Conservation (phyloP, 2,113 vertebrate genomes). For the Trematomus loennbergii region DNA sequence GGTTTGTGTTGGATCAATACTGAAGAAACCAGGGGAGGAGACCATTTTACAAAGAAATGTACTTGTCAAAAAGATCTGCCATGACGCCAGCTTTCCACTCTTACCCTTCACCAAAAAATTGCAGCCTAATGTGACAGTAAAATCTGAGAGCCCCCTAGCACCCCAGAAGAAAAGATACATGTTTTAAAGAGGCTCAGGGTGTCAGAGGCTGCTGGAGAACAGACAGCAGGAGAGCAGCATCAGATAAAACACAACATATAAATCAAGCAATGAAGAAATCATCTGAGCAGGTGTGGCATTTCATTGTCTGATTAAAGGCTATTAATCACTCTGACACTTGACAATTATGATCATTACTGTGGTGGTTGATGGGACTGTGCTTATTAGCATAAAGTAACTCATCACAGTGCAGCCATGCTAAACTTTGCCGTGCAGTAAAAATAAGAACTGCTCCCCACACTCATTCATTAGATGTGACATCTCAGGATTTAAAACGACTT, state of each 20-base stretch:
- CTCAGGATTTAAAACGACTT: neutral
- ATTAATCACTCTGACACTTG: constrained; percentile 29
- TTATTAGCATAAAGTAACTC: neutral
- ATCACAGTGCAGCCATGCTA: neutral
- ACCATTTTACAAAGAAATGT: too few relatives aligned
- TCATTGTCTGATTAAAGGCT: constrained; percentile 40
- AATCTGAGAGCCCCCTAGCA: too few relatives aligned
- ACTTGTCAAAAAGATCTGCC: too few relatives aligned
- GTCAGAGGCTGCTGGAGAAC: constrained; percentile 5
- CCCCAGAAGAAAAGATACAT: too few relatives aligned
- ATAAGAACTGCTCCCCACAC: neutral
- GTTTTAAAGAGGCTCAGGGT: too few relatives aligned
- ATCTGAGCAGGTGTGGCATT: constrained; percentile 21
- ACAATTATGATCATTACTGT: constrained; percentile 5
- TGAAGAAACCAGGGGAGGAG: constrained; percentile 3
- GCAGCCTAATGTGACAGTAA: too few relatives aligned
- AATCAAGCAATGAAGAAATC: constrained; percentile 21
- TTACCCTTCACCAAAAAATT: too few relatives aligned
- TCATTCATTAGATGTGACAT: neutral
- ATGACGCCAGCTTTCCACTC: too few relatives aligned
- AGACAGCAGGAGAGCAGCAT: neutral
- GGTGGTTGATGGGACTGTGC: constrained; percentile 14
- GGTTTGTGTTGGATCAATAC: constrained; percentile 25
- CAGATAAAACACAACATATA: neutral
- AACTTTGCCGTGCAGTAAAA: neutral